A percentile compares a stretch with the other conserved stretches of the same genome.
These are phyloP conservation scores for Dendrolimus kikuchii DNA, from an alignment of 1,140 invertebrate species.

Conservation along the genomic window DNA sequence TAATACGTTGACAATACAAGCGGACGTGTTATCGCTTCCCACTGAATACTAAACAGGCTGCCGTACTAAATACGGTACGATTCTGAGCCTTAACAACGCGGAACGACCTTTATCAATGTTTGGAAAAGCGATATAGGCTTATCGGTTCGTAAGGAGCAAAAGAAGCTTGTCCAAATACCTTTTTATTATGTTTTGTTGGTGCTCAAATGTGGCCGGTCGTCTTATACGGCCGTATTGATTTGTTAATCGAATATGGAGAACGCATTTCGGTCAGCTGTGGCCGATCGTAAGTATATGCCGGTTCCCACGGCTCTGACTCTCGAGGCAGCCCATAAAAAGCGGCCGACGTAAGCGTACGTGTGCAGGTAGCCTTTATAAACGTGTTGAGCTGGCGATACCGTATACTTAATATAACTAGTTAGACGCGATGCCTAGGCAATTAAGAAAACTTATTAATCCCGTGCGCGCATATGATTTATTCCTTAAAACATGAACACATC, in stretches of 20 bases:
- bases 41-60: conserved; percentile 49
- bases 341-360: conserved; percentile 57
- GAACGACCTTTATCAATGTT: conserved; percentile 17
- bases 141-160: conserved; percentile 32
- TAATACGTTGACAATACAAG: conserved; percentile 41
- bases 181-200: conserved; percentile 37
- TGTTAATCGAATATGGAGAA: conserved; percentile 72
- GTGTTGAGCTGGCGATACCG: conserved; percentile 38
- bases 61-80: conserved; percentile 16
- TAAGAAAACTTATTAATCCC: conserved; percentile 30
- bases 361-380: conserved; percentile 60
- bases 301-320: conserved; percentile 72
- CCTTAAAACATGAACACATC: neutral
- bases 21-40: conserved; percentile 47
- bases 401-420: conserved; percentile 22
- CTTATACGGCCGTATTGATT: conserved; percentile 63
- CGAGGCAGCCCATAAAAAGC: conserved; percentile 62
- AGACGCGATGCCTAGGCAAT: conserved; percentile 26
- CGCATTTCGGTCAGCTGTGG: conserved; percentile 71
- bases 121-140: conserved; percentile 14
- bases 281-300: conserved; percentile 56
- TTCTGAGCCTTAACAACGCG: conserved; percentile 27
- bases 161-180: conserved; percentile 32
- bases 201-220: conserved; percentile 53
- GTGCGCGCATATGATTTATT: conserved; percentile 11